These are phyloP conservation scores for Axinella damicornis DNA, from an alignment of 37 sponge, comb jelly and placozoan species.

Conservation along the genomic window DNA sequence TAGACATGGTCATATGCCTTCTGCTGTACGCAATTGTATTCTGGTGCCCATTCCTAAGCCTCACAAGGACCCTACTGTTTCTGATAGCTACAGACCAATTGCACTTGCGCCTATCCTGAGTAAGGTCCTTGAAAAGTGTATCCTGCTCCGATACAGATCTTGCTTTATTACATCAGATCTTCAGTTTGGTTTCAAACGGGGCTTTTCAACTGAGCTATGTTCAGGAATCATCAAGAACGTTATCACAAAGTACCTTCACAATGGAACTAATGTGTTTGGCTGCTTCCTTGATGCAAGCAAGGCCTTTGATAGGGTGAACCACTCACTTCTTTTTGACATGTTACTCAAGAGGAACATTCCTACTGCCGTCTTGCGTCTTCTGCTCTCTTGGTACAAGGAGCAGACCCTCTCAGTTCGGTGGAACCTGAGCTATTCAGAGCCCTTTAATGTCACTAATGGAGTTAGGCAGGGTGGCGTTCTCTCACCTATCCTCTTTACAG, in stretches of 20 bases:
- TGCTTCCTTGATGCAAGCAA: too few species aligned
- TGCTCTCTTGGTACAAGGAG: background rate
- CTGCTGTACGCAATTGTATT: background rate
- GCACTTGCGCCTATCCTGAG: conserved; percentile 10
- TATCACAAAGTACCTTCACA: background rate
- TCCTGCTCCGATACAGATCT: background rate
- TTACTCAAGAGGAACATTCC: background rate
- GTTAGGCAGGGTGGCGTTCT: conserved; percentile 28
- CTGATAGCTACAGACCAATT: conserved; percentile 16
- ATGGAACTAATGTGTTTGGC: background rate
- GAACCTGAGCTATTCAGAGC: background rate
- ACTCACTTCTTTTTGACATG: too few species aligned
- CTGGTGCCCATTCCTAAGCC: conserved; percentile 18
- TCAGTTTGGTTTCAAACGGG: background rate
- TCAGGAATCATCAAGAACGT: background rate
- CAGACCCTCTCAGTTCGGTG: background rate
- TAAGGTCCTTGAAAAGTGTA: background rate
- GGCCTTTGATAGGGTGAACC: too few species aligned
- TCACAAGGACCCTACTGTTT: background rate
- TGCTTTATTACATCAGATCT: background rate
- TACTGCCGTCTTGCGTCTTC: background rate
- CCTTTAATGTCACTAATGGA: conserved; percentile 11
- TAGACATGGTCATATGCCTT: background rate
- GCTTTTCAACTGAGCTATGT: background rate
- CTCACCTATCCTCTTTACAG: background rate